Conservation (phyloP, 2,113 vertebrate species). For the Oreochromis spilurus region DNA sequence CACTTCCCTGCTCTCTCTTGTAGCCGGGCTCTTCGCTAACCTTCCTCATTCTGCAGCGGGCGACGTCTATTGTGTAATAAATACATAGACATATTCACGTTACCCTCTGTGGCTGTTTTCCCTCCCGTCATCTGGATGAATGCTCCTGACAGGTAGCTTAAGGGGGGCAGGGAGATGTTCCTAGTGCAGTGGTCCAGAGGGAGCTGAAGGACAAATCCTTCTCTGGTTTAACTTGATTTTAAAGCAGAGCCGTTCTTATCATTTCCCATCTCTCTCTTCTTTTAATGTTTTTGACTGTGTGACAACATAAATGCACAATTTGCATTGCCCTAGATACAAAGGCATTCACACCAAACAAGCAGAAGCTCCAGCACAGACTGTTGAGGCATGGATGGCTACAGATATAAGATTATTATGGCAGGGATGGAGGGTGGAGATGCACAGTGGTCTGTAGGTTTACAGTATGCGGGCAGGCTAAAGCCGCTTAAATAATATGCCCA, state of each 20-base stretch:
- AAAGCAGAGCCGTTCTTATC: background rate
- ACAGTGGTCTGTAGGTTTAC: background rate
- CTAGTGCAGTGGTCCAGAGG: background rate
- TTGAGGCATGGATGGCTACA: background rate
- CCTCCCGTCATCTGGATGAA: background rate
- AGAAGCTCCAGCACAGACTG: background rate
- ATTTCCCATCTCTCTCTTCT: background rate
- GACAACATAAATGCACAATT: background rate
- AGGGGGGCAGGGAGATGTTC: background rate
- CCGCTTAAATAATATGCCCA: background rate
- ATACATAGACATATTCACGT: background rate
- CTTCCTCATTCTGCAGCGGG: background rate
- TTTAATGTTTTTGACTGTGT: background rate
- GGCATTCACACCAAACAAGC: background rate
- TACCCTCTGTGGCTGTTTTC: background rate
- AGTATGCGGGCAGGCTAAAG: background rate
- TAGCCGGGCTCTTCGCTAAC: background rate
- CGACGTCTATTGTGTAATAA: background rate
- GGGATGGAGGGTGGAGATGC: background rate
- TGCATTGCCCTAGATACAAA: background rate
- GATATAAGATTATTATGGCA: background rate
- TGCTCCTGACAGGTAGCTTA: background rate
- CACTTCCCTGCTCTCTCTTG: background rate
- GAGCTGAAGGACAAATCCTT: conserved; percentile 13
- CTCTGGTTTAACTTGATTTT: background rate